phyloP scores from a whole-genome alignment of 2,113 vertebrate genomes.

The Zootoca vivipara region DNA sequence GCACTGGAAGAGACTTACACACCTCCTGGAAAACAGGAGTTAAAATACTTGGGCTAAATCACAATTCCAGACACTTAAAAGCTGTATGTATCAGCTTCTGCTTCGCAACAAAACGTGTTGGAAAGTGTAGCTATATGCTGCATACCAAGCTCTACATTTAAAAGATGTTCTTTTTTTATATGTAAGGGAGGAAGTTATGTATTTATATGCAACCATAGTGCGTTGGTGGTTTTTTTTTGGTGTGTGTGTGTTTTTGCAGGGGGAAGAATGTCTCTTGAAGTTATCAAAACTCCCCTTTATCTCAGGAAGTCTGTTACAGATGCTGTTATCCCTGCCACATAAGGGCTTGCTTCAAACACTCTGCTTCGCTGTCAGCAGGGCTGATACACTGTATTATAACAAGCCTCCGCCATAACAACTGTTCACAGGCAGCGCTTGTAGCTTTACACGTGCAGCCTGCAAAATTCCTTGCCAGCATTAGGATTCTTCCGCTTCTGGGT shows the following conservation, averaged over 20 bases:
- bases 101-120: slow-evolving; percentile 11
- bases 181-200: background rate
- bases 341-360: slow-evolving; percentile 48
- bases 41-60: background rate
- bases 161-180: slow-evolving; percentile 1
- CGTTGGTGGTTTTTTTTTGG: background rate
- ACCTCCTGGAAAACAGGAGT: background rate
- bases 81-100: background rate
- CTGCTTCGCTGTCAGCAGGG: slow-evolving; percentile 52
- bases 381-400: slow-evolving; percentile 44
- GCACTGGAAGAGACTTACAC: background rate
- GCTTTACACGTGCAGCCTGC: slow-evolving; percentile 28
- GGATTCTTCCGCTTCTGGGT: slow-evolving; percentile 42
- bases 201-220: slow-evolving; percentile 28
- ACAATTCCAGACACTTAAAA: background rate
- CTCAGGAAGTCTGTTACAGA: slow-evolving; percentile 38
- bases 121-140: slow-evolving; percentile 16
- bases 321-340: slow-evolving; percentile 34
- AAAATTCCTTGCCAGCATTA: slow-evolving; percentile 35
- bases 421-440: slow-evolving; percentile 55
- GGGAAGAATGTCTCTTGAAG: slow-evolving; percentile 48
- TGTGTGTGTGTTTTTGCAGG: background rate
- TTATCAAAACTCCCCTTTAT: slow-evolving; percentile 43
- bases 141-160: slow-evolving; percentile 18
- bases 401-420: slow-evolving; percentile 41